Evolutionary conservation across 2,113 vertebrate species (phyloP), one percentile per base, ranked within the genome.

Genomic region (Columbina picui): DNA sequence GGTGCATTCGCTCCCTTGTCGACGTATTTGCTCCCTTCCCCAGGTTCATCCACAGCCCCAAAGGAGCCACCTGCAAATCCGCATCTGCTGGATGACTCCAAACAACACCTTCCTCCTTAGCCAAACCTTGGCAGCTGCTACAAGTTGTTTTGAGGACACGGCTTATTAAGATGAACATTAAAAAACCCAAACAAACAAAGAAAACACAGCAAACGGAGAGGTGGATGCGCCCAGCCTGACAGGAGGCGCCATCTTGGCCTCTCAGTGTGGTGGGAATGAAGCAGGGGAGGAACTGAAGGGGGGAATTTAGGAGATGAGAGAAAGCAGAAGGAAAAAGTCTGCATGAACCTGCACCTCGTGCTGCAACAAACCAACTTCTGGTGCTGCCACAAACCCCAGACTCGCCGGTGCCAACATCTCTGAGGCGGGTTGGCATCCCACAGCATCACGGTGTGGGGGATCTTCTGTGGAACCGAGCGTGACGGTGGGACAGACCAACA

Each of bases 81-180:
- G 22, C 14, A 2, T 7, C 17, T 67, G 20, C 59, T 11, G 25
- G 43, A 29, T 12, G 30, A 7, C 26, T 41, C 30, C 10, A 1
- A 60, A 53, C 9, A 17, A 67, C 22, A 43, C 10, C 15, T 73
- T n/a, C 38, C 38, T 12, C 21, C 7, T 0, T 38, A 38, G 43
- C 23, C 38, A 47, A 45, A 59, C 1, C 20, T 27, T 39, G 23
- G 67, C 29, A 36, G 9, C 21, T 27, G 26, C 12, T 39, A n/a
- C 19, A 19, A 45, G 53, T 6, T 0, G 1, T 47, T 53, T 16
- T 39, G 67, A 85, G 29, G 29, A 30, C 11, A 12, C 0, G 2
- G 43, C 6, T 52, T 22, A 12, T 38, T 38, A 34, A 38, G 52
- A 38, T 30, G 15, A 84, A 29, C 10, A 20, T 4, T 13, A 19